Evolutionary conservation across 2,113 vertebrate species (phyloP).

Genomic region (Xiphias gladius): DNA sequence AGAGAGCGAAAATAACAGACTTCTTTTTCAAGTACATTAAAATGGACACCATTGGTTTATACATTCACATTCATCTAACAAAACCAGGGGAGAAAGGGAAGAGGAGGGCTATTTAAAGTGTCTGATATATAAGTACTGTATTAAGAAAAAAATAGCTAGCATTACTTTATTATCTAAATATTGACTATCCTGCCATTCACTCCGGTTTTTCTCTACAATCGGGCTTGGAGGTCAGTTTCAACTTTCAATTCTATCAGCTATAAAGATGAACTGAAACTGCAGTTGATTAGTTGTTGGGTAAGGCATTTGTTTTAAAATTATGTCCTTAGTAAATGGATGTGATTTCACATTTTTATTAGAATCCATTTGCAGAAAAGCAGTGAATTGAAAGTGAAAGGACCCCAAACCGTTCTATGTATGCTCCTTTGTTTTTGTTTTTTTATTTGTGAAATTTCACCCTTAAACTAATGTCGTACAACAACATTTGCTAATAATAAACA

Average conservation of each 20-base stretch:
- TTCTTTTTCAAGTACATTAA: slow-evolving; percentile 77
- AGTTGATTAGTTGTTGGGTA: slow-evolving; percentile 30
- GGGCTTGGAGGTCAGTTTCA: slow-evolving; percentile 53
- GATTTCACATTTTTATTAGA: slow-evolving; percentile 41
- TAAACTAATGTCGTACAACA: slow-evolving; percentile 73
- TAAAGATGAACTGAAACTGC: slow-evolving; percentile 22
- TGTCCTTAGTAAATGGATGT: slow-evolving; percentile 17
- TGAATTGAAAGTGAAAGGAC: slow-evolving; percentile 75
- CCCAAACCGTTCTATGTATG: slow-evolving; percentile 38
- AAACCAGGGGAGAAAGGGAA: slow-evolving; percentile 64
- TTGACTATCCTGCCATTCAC: slow-evolving; percentile 54
- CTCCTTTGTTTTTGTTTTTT: slow-evolving; percentile 1
- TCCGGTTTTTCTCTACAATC: slow-evolving; percentile 29
- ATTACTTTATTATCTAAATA: slow-evolving; percentile 74
- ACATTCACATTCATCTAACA: slow-evolving; percentile 83
- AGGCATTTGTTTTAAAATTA: slow-evolving; percentile 61
- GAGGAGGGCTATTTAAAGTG: slow-evolving; percentile 78
- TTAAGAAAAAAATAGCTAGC: slow-evolving; percentile 78
- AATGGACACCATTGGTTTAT: slow-evolving; percentile 78
- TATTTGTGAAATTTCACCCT: slow-evolving; percentile 48
- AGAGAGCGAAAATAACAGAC: slow-evolving; percentile 48
- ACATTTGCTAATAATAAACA: slow-evolving; percentile 69
- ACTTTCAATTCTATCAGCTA: slow-evolving; percentile 63
- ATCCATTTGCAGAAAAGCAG: slow-evolving; percentile 19
- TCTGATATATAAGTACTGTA: slow-evolving; percentile 77